Percentiles rank a stretch among this genome's conserved stretches.
Evolutionary conservation across 2,888 invertebrate species (phyloP).

Genomic region (Drosophila infuscata): DNA sequence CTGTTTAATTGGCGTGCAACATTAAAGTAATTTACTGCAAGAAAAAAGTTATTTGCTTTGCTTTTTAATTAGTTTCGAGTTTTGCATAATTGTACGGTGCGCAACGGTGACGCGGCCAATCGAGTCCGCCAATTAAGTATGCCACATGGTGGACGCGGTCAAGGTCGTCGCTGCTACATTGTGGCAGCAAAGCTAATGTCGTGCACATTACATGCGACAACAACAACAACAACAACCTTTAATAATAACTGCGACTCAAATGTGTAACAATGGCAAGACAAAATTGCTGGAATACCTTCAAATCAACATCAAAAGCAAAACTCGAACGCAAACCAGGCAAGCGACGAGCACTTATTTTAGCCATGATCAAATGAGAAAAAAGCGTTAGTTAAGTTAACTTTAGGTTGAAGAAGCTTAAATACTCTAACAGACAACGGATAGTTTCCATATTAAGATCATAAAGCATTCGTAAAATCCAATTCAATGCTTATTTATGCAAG

Average conservation of each 20-base stretch:
- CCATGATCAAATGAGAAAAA: constrained; percentile 11
- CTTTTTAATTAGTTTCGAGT: constrained; percentile 52
- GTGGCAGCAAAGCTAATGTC: constrained; percentile 59
- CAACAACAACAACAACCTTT: constrained; percentile 16
- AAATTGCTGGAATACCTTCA: constrained; percentile 57
- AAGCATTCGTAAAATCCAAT: neutral
- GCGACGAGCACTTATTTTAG: constrained; percentile 18
- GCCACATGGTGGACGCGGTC: constrained; percentile 77
- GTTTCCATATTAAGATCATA: neutral
- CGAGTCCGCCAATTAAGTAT: constrained; percentile 73
- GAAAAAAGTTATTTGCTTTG: constrained; percentile 16
- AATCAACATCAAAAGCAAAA: constrained; percentile 17
- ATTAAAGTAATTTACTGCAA: neutral
- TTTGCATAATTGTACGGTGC: constrained; percentile 70
- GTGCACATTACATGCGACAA: constrained; percentile 67
- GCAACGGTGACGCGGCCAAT: constrained; percentile 37
- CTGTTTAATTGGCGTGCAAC: constrained; percentile 28
- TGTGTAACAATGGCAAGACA: constrained; percentile 56
- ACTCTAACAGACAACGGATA: constrained; percentile 11
- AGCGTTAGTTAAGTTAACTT: no score
- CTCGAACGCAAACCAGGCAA: constrained; percentile 3
- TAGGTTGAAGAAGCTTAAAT: constrained; percentile 11
- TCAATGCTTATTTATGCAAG: neutral
- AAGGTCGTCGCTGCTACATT: constrained; percentile 54
- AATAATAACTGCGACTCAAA: constrained; percentile 35